These are phyloP conservation scores for Ernsta delagoae DNA, from an alignment of 2,888 invertebrate species.

Conservation along the genomic window DNA sequence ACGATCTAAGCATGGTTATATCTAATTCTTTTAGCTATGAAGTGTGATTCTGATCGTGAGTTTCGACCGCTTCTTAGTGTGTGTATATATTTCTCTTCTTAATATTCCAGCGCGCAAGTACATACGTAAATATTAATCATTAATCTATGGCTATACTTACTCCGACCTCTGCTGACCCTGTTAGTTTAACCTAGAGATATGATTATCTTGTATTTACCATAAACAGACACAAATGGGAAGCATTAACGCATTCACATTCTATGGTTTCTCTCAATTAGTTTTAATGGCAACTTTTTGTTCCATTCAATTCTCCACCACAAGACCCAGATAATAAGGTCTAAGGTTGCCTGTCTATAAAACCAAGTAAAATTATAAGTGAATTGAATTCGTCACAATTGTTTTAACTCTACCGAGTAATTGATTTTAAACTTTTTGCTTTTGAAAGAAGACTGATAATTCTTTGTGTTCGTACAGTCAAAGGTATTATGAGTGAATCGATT, in stretches of 20 bases:
- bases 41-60: too few species aligned
- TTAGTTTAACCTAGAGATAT: not conserved
- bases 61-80: too few species aligned
- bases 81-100: too few species aligned
- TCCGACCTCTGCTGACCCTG: not conserved
- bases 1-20: too few species aligned
- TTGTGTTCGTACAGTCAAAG: not conserved
- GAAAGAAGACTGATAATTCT: conserved; percentile 19
- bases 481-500: conserved; percentile 36
- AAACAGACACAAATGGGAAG: conserved; percentile 24
- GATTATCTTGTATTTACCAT: conserved; percentile 7
- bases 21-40: too few species aligned
- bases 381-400: conserved; percentile 25
- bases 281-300: conserved; percentile 8
- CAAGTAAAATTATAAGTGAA: conserved; percentile 21
- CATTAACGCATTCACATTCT: conserved; percentile 25
- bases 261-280: conserved; percentile 16
- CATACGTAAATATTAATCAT: too few species aligned
- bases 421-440: not conserved
- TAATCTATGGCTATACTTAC: not conserved
- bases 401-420: not conserved
- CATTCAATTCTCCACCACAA: not conserved
- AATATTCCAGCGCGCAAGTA: too few species aligned
- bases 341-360: not conserved
- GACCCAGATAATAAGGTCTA: not conserved